Evolutionary conservation across 1,140 invertebrate genomes (phyloP).

Genomic region (Mactra quadrangularis): DNA sequence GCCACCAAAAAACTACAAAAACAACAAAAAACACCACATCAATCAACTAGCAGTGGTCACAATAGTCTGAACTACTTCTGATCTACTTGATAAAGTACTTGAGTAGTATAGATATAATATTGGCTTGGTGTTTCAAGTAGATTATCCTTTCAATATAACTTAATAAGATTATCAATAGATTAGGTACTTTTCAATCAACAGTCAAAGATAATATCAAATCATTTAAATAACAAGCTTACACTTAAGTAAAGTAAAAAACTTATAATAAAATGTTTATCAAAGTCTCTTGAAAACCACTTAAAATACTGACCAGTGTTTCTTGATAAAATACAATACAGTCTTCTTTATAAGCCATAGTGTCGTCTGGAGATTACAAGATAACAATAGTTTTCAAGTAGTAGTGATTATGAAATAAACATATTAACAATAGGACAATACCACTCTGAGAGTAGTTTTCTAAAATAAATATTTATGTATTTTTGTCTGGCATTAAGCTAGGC

Average conservation of each 20-base stretch:
- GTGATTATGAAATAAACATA: constrained; percentile 15
- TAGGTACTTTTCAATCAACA: constrained; percentile 1
- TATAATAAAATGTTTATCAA: constrained; percentile 6
- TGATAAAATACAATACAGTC: too few relatives aligned
- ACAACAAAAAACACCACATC: too few relatives aligned
- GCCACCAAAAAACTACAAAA: too few relatives aligned
- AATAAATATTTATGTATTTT: constrained; percentile 35
- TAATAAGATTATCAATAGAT: constrained; percentile 25
- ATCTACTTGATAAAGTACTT: too few relatives aligned
- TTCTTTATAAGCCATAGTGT: too few relatives aligned
- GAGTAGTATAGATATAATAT: too few relatives aligned
- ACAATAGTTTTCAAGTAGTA: constrained; percentile 3
- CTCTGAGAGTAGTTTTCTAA: constrained; percentile 3
- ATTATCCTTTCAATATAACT: constrained; percentile 5
- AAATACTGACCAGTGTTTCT: neutral
- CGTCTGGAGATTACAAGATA: neutral
- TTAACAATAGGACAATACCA: constrained; percentile 10
- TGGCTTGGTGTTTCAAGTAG: neutral
- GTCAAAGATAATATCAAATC: too few relatives aligned
- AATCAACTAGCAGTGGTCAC: too few relatives aligned
- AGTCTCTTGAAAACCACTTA: constrained; percentile 4
- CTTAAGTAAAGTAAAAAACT: constrained; percentile 22
- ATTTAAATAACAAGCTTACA: neutral
- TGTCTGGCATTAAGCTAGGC: constrained; percentile 37
- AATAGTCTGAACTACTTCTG: too few relatives aligned